Evolutionary conservation across 2,113 vertebrate species (phyloP).

Genomic region (Microtus ochrogaster): DNA sequence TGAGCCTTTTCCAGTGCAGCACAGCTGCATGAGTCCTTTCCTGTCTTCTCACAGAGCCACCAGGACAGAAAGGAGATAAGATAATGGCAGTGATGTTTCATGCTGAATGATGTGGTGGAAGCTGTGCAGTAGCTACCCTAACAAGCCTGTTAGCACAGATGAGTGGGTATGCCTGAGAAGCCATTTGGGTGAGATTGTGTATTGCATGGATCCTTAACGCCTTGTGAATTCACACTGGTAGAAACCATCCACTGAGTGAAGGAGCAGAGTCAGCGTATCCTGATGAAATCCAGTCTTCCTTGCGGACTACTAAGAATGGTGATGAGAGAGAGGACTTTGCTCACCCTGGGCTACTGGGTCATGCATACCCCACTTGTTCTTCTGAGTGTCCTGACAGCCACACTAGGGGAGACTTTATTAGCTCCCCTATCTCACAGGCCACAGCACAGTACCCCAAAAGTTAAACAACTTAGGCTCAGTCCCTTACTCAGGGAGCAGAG

Average conservation of each 20-base stretch:
- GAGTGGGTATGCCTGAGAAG: neutral
- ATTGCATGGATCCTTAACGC: neutral
- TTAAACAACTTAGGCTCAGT: neutral
- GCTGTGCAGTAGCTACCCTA: neutral
- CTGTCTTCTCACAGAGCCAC: neutral
- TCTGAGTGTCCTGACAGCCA: neutral
- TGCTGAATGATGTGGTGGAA: neutral
- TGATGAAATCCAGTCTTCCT: neutral
- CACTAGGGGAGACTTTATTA: neutral
- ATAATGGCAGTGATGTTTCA: neutral
- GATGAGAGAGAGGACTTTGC: neutral
- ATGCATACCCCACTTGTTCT: neutral
- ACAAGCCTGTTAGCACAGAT: neutral
- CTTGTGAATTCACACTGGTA: neutral
- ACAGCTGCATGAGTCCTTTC: neutral
- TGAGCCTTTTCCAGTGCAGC: neutral
- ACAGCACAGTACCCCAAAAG: neutral
- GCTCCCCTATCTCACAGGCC: neutral
- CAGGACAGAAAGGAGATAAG: neutral
- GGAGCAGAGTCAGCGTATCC: neutral
- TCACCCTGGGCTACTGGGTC: neutral
- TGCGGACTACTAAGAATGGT: neutral
- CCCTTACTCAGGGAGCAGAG: neutral
- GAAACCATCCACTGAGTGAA: neutral
- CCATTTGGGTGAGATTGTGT: neutral